Evolutionary conservation across 2,113 vertebrate species (phyloP).

Genomic region (Salvelinus fontinalis): DNA sequence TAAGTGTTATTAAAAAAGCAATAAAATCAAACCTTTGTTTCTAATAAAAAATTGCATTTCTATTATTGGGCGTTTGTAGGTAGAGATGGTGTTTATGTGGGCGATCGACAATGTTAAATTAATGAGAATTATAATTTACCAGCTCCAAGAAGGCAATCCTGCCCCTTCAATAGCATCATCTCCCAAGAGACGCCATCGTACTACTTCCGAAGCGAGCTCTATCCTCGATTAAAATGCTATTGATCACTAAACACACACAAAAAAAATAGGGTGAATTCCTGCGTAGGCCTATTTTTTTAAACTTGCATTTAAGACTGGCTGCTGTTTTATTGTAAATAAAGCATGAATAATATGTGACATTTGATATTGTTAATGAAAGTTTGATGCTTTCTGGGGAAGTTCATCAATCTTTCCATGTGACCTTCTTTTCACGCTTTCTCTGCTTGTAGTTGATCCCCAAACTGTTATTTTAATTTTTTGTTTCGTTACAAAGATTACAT

Average conservation of each 20-base stretch:
- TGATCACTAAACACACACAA: constrained; percentile 26
- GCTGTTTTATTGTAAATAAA: not conserved
- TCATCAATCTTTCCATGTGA: too few relatives aligned
- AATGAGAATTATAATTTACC: constrained; percentile 78
- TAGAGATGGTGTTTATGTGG: not conserved
- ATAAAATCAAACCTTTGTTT: too few relatives aligned
- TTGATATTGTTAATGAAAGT: too few relatives aligned
- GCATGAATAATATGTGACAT: too few relatives aligned
- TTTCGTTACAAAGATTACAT: too few relatives aligned
- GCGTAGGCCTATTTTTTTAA: constrained; percentile 36
- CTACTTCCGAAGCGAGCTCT: constrained; percentile 65
- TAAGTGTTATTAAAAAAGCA: too few relatives aligned
- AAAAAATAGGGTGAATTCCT: constrained; percentile 34
- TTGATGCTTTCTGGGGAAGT: too few relatives aligned
- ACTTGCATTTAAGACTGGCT: not conserved
- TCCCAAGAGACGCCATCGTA: constrained; percentile 66
- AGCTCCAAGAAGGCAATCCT: constrained; percentile 71
- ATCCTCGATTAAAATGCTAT: constrained; percentile 63
- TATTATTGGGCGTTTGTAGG: too few relatives aligned
- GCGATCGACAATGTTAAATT: constrained; percentile 8
- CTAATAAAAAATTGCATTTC: too few relatives aligned
- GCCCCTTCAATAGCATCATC: constrained; percentile 66
- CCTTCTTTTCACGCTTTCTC: too few relatives aligned
- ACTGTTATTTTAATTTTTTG: too few relatives aligned
- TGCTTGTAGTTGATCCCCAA: too few relatives aligned